Percentiles rank a stretch among this genome's conserved stretches.
These are phyloP conservation scores for Hippopotamyrus pictus DNA, from an alignment of 2,797 vertebrate genomes.

Conservation along the genomic window DNA sequence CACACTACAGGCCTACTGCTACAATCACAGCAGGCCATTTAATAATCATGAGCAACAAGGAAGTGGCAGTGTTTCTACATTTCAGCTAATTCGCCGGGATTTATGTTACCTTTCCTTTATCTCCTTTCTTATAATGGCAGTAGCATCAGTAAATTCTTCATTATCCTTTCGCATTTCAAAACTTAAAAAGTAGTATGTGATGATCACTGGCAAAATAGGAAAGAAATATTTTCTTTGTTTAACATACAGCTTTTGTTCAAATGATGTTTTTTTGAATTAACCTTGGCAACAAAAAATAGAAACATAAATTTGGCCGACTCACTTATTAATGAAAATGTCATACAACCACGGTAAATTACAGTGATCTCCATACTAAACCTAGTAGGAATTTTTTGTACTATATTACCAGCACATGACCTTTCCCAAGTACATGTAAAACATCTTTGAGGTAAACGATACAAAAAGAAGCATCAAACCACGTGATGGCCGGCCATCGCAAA, in stretches of 20 bases:
- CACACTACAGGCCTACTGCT: background rate
- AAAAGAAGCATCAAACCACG: background rate
- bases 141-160: background rate
- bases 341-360: background rate
- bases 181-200: background rate
- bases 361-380: background rate
- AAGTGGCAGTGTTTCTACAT: background rate
- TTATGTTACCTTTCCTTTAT: background rate
- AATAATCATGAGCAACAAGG: background rate
- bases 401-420: background rate
- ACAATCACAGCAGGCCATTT: background rate
- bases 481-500: background rate
- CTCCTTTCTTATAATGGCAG: background rate
- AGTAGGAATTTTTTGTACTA: background rate
- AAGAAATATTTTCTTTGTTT: background rate
- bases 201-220: background rate
- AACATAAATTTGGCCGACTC: background rate
- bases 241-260: background rate
- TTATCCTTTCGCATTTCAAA: background rate
- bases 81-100: background rate
- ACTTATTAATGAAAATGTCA: background rate
- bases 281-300: background rate
- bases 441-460: background rate
- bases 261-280: background rate
- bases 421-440: background rate